These are phyloP conservation scores for Macroramphosus scolopax DNA, from an alignment of 2,797 vertebrate genomes.

Conservation along the genomic window DNA sequence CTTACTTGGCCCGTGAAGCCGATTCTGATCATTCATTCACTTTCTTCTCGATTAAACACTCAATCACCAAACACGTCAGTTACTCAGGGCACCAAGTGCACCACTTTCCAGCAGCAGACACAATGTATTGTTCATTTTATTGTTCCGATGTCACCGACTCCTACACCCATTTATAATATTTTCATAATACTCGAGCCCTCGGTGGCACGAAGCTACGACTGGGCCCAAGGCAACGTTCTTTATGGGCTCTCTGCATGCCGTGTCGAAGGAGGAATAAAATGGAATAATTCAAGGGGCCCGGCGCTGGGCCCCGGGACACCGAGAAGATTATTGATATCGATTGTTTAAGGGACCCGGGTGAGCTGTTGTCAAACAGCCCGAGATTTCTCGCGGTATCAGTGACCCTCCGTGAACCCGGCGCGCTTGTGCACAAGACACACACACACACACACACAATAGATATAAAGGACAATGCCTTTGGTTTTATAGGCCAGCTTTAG, in stretches of 20 bases:
- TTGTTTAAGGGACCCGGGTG: conserved; percentile 10
- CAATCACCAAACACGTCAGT: no score
- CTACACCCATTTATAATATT: conserved; percentile 12
- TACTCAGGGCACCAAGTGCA: no score
- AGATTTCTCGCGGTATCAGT: no score
- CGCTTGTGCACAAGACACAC: no score
- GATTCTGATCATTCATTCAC: no score
- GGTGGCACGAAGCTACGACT: conserved; percentile 17
- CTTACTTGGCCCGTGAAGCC: no score
- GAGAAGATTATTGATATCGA: conserved; percentile 26
- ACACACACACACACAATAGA: neutral
- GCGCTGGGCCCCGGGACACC: conserved; percentile 11
- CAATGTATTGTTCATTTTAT: no score
- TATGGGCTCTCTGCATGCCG: conserved; percentile 16
- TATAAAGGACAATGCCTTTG: neutral
- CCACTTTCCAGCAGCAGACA: no score
- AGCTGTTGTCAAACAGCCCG: conserved; percentile 17
- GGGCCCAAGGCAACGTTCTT: conserved; percentile 13
- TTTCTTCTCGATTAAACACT: no score
- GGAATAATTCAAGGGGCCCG: conserved; percentile 29
- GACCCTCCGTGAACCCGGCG: no score
- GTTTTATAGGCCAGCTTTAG: conserved; percentile 1
- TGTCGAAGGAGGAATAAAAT: conserved; percentile 11
- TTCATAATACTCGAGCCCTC: conserved; percentile 26
- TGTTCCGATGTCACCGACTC: conserved; percentile 5